Base-by-base conservation (phyloP, 2,113 vertebrate genomes). In the Plotosus lineatus region DNA sequence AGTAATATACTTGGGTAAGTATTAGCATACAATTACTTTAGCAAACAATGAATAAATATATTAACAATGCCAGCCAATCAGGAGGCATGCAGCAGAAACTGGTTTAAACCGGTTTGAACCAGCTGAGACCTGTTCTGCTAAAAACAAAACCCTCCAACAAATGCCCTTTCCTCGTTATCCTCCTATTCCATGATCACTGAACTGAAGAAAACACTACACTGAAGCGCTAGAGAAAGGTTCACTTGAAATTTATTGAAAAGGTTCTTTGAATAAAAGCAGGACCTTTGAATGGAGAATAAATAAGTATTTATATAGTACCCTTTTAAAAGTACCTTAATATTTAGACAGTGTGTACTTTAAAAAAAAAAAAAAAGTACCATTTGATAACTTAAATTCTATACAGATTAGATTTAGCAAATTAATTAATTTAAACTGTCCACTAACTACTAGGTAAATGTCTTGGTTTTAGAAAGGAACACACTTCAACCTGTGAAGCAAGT, bases 31-130 rank as follows among this genome's bases (percentile, higher is more conserved):
- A 6, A 23, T 42, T 50, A 42, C 36, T 40, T 66, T 46, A n/a
- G 51, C 17, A 46, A 58, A 3, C 38, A 79, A 14, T 55, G 50
- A 23, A 28, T 33, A 63, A 60, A 66, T 8, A 69, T 2, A 42
- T 46, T 63, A 66, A 51, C 19, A 79, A 53, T 19, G 28, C 28
- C 78, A 46, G 72, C 72, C 72, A 80, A 79, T 83, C 55, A 77
- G 36, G 36, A 81, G 69, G 75, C 26, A 42, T 66, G 51, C 71
- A 63, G 53, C 48, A 58, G 12, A 60, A 76, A 79, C 77, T 50
- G 42, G 71, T 82, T 72, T 31, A 60, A 76, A 79, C 77, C 58
- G 42, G 71, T 82, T 72, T 31, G 60, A 85, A 72, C 84, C 63
- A 75, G 83, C 33, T 77, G 66, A 78, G 40, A 66, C 79, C 0